Percentiles rank a stretch among this genome's conserved stretches.
phyloP scores from a whole-genome alignment of 2,797 vertebrate species.

The Characodon lateralis region DNA sequence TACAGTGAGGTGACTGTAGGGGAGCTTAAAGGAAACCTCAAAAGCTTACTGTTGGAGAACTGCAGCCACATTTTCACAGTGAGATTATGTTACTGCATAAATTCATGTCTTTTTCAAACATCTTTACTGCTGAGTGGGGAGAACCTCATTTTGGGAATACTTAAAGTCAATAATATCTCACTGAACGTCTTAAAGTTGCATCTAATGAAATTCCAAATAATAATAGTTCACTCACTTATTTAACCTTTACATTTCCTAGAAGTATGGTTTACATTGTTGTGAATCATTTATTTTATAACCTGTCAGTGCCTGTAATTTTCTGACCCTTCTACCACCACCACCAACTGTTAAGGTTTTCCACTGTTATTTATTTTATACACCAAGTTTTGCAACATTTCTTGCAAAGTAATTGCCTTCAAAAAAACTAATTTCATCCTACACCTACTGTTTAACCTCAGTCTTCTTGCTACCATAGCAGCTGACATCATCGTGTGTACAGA shows the following conservation, averaged over 20 bases:
- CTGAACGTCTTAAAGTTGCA: background rate
- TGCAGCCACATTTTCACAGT: background rate
- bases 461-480: constrained; percentile 7
- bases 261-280: constrained; percentile 10
- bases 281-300: constrained; percentile 39
- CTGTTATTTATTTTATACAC: constrained; percentile 58
- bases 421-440: constrained; percentile 37
- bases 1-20: background rate
- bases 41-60: background rate
- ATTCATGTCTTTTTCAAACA: background rate
- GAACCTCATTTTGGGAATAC: background rate
- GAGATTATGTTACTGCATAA: background rate
- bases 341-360: constrained; percentile 28
- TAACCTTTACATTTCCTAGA: constrained; percentile 13
- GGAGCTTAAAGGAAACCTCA: background rate
- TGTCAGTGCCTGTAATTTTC: constrained; percentile 35
- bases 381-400: constrained; percentile 49
- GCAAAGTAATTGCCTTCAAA: constrained; percentile 63
- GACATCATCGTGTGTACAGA: constrained; percentile 40
- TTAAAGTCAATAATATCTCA: background rate
- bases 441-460: constrained; percentile 49
- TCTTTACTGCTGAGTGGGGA: background rate
- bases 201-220: background rate
- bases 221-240: background rate
- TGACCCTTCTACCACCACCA: constrained; percentile 31